A percentile compares a stretch with the other conserved stretches of the same genome.
These are phyloP conservation scores for Cephonodes hylas DNA, from an alignment of 2,888 invertebrate genomes.

Conservation along the genomic window DNA sequence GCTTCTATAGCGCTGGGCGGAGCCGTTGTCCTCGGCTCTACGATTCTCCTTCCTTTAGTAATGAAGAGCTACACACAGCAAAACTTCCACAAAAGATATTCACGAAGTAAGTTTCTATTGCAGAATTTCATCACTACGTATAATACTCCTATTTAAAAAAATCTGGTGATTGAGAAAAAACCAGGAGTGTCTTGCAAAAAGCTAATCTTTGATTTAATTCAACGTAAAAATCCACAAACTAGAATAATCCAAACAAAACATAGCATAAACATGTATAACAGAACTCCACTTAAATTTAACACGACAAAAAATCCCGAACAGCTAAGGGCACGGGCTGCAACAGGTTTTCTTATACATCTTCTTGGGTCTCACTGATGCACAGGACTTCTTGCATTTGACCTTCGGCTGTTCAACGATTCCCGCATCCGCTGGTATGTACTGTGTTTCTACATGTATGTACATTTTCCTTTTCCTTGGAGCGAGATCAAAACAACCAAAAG, in stretches of 20 bases:
- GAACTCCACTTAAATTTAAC: background rate
- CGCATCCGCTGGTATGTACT: slow-evolving; percentile 81
- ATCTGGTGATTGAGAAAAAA: too few relatives aligned
- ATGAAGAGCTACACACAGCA: slow-evolving; percentile 40
- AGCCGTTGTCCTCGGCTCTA: slow-evolving; percentile 77
- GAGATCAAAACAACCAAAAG: slow-evolving; percentile 84
- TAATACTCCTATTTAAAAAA: too few relatives aligned
- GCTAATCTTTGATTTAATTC: too few relatives aligned
- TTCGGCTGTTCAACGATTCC: slow-evolving; percentile 53
- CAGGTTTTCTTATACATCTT: slow-evolving; percentile 37
- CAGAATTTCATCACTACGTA: too few relatives aligned
- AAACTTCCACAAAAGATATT: slow-evolving; percentile 33
- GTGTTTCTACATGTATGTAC: slow-evolving; percentile 82
- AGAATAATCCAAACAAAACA: background rate
- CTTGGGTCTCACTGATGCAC: slow-evolving; percentile 42
- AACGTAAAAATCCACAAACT: too few relatives aligned
- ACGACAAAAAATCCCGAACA: background rate
- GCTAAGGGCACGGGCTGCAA: slow-evolving; percentile 35
- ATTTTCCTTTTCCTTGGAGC: slow-evolving; percentile 71
- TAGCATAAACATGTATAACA: background rate
- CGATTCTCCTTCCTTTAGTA: slow-evolving; percentile 78
- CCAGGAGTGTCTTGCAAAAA: too few relatives aligned
- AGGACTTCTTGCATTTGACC: slow-evolving; percentile 47
- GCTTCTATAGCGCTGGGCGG: slow-evolving; percentile 82
- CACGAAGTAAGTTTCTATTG: slow-evolving; percentile 50